Percentiles rank a stretch among this genome's conserved stretches.
phyloP scores from a whole-genome alignment of 2,113 vertebrate species.

The Cyrtonyx montezumae region DNA sequence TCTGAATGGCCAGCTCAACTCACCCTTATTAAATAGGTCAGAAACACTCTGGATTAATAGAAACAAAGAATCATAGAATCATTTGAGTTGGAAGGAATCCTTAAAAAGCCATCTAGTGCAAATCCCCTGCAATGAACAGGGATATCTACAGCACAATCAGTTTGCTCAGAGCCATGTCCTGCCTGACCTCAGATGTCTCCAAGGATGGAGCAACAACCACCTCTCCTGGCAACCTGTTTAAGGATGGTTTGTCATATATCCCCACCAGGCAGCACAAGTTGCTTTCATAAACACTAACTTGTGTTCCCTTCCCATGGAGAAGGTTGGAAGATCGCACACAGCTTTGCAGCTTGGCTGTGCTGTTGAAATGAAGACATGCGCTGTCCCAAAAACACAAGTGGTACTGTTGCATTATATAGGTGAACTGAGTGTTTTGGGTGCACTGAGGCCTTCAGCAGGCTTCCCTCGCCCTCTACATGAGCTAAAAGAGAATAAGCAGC shows the following conservation, averaged over 20 bases:
- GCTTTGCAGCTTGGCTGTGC: conserved; percentile 29
- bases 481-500: background rate
- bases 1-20: background rate
- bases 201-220: too few species aligned
- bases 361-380: conserved; percentile 66
- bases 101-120: too few species aligned
- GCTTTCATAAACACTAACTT: background rate
- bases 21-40: background rate
- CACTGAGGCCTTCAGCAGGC: background rate
- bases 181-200: too few species aligned
- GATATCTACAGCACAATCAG: too few species aligned
- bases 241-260: background rate
- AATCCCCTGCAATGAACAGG: too few species aligned
- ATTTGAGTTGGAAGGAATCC: too few species aligned
- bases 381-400: conserved; percentile 39
- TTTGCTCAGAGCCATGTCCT: too few species aligned
- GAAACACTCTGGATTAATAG: background rate
- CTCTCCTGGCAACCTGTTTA: background rate
- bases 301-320: background rate
- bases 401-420: background rate
- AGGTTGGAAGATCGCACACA: conserved; percentile 43
- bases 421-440: background rate
- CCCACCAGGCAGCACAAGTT: background rate
- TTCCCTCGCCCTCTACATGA: background rate
- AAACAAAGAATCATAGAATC: too few species aligned